Percentiles rank a stretch among this genome's conserved stretches.
These are phyloP conservation scores for Mesocentrotus franciscanus DNA, from an alignment of 53 echinoderm and acorn worm genomes.

Conservation along the genomic window DNA sequence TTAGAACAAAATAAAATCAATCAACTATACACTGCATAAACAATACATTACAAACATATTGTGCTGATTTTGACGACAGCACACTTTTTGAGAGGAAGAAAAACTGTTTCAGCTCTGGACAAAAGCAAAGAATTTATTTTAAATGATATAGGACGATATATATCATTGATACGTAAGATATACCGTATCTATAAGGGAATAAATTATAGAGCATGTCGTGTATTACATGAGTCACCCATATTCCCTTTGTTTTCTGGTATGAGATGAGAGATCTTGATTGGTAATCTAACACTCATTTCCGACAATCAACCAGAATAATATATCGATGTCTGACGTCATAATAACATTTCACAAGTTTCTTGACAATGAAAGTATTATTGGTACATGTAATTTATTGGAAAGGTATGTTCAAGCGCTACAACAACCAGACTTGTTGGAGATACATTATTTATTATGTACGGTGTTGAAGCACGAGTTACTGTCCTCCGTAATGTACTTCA, in stretches of 20 bases:
- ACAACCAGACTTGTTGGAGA: neutral
- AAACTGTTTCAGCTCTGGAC: neutral
- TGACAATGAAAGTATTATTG: neutral
- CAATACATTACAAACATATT: neutral
- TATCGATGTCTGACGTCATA: neutral
- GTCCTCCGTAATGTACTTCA: neutral
- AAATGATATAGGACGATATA: neutral
- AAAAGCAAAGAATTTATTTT: neutral
- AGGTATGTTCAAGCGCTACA: neutral
- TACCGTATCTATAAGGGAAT: neutral
- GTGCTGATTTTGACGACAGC: neutral
- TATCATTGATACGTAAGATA: neutral
- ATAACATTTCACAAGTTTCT: neutral
- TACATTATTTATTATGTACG: neutral
- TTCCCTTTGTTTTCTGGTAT: neutral
- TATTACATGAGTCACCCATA: neutral
- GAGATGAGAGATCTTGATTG: neutral
- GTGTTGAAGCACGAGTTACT: neutral
- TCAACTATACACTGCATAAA: neutral
- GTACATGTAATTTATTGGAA: neutral
- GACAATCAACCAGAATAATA: neutral
- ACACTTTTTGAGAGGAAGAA: neutral
- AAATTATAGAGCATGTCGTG: neutral
- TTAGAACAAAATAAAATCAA: no score
- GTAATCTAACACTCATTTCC: constrained; percentile 25